These are phyloP conservation scores for Papilio xuthus DNA, from an alignment of 1,140 invertebrate genomes.

Conservation along the genomic window DNA sequence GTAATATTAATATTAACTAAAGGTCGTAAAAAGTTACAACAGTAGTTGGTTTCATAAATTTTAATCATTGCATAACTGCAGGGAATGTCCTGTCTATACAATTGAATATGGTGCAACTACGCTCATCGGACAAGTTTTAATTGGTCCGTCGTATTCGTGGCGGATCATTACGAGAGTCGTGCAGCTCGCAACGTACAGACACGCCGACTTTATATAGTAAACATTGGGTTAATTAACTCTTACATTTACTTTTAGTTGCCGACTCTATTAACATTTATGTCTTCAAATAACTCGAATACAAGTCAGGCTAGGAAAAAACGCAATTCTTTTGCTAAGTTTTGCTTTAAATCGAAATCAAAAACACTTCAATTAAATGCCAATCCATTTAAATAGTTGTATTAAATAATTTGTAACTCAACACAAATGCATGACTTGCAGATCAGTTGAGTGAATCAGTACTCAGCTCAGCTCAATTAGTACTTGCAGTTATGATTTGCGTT, in stretches of 20 bases:
- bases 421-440: no score
- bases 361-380: no score
- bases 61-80: no score
- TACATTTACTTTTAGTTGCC: background rate
- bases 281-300: background rate
- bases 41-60: no score
- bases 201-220: background rate
- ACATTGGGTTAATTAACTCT: background rate
- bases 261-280: background rate
- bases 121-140: constrained; percentile 4
- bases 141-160: constrained; percentile 11
- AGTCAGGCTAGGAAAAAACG: background rate
- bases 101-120: background rate
- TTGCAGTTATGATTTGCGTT: no score
- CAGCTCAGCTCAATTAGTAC: no score
- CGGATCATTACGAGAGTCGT: constrained; percentile 4
- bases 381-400: no score
- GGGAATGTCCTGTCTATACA: background rate
- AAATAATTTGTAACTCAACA: no score
- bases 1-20: no score
- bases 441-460: no score
- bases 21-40: no score
- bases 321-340: no score
- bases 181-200: background rate
- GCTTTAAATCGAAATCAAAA: background rate